Base-by-base conservation (phyloP, 2,113 vertebrate species). In the Coptodon rendalli region DNA sequence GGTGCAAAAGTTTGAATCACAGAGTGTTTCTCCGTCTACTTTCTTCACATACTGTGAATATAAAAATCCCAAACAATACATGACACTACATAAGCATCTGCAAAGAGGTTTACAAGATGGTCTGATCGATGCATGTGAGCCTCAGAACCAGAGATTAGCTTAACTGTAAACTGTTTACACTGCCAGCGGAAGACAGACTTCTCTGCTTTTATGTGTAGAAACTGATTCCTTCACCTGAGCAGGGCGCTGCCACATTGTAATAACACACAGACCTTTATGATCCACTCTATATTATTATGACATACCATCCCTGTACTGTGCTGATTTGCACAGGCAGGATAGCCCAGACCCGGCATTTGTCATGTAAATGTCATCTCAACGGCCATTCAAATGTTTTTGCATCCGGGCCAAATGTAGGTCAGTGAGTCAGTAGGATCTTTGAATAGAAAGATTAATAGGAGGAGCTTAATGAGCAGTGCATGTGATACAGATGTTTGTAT, bases 311-410 rank as follows among this genome's bases (percentile, higher is more conserved):
- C 7, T n/a, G 3, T 2, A 2, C 6, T n/a, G 36, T 9, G 36
- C 54, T 76, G 8, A 56, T 88, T 86, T 87, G 45, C 84, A 81
- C 73, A 80, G 16, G 54, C 38, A n/a, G 80, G 38, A 31, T 2
- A 6, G 16, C 22, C 87, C 8, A 19, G 13, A 36, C 12, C 9
- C 1, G 7, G 2, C 68, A 63, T 86, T 93, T 90, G 83, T 88
- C 87, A 80, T 94, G 91, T 87, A 93, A 93, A 93, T 6, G 24
- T 89, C 53, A 24, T 45, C 36, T 84, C 80, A 93, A 90, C 91
- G 50, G 91, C 63, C 90, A 90, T 83, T 90, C 90, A 92, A 89
- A 91, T 93, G 59, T 22, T 19, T 88, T 86, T 86, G 83, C 84
- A 84, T 93, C 5, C 8, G 1, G 56, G 34, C 34, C 45, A 76